Evolutionary conservation across 2,888 invertebrate species (phyloP), one percentile per base, ranked within the genome.

Genomic region (Tetragonisca angustula): DNA sequence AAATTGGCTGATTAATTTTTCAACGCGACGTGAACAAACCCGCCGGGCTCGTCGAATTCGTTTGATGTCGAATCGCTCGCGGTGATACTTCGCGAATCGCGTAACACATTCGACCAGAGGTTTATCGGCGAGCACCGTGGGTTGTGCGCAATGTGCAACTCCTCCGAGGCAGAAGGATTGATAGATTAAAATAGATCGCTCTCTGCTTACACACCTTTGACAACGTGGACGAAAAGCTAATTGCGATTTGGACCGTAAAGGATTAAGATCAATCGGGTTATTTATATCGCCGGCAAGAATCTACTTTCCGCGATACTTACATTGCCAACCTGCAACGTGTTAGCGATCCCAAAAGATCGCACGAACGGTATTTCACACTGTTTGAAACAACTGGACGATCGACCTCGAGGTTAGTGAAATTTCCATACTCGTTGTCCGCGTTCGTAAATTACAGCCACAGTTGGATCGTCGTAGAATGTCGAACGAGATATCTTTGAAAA

Each of bases 181-280:
- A 21, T n/a, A 21, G 36, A 56, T 27, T 56, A 56, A 70, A 56
- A n/a, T 70, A 36, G 70, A 54, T 36, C 32, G n/a, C 17, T 21
- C n/a, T 54, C 21, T 27, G 32, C 15, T 9, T 6, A 17, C 11
- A 56, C 21, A 70, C 21, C 71, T 59, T 72, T 36, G 59, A 43
- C 24, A 72, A n/a, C 71, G 19, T 6, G 71, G 59, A 59, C 59
- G 24, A 43, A 24, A 43, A 43, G 59, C 13, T 59, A 56, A 71
- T 71, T 71, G 70, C 70, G 54, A 72, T 72, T 43, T 59, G 43
- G 24, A 56, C 71, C 71, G 71, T 59, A 36, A 71, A 59, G 36
- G 19, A 59, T 72, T 59, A 72, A 43, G 71, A n/a, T 59, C 17
- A 17, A 59, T 56, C 59, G 24, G 49, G 43, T 36, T 72, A 72